Evolutionary conservation across 2,888 invertebrate genomes (phyloP), one percentile per base, ranked within the genome.

Genomic region (Caenorhabditis drosophilae): DNA sequence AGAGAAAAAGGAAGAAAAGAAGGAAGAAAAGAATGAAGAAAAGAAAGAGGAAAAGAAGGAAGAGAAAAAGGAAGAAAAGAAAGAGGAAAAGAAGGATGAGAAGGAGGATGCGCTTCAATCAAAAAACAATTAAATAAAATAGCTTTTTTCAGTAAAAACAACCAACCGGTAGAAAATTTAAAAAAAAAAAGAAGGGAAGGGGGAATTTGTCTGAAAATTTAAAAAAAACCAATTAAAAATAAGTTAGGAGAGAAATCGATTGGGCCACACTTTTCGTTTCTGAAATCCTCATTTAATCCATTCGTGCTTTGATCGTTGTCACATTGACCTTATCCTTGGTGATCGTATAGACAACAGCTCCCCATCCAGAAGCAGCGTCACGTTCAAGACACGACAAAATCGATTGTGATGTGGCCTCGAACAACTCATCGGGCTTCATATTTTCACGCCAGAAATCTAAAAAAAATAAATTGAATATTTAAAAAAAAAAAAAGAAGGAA

Each of bases 311-410:
- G 69, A 82, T 73, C 12, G 74, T 81, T 41, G 78, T 73, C 46
- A 79, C 67, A 63, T 76, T 82, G 44, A 82, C 78, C 60, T 80
- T 80, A 53, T 82, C 80, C 66, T 79, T 78, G 34, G 83, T 84
- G 63, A 83, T 80, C 15, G 81, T 78, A 66, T 95, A 91, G 54
- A 99, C 94, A 27, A 92, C 89, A 1, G 92, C 97, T 67, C 98
- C 98, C 96, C 96, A 97, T 84, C 98, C 98, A 69, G 96, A 93
- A 79, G 92, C 90, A 4, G 97, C 96, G 87, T 98, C 97, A 73
- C 98, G 89, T 85, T 98, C 97, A 60, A 92, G 91, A 0, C 96
- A 95, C 85, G 95, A 96, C 61, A 98, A 89, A 81, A 98, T 86
- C 31, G 96, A 85, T 87, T 98, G 91, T 52, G 96, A 92, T 74